A percentile compares a stretch with the other conserved stretches of the same genome.
Conservation (phyloP, 2,888 invertebrate genomes). For the Bhutanitis thaidina region DNA sequence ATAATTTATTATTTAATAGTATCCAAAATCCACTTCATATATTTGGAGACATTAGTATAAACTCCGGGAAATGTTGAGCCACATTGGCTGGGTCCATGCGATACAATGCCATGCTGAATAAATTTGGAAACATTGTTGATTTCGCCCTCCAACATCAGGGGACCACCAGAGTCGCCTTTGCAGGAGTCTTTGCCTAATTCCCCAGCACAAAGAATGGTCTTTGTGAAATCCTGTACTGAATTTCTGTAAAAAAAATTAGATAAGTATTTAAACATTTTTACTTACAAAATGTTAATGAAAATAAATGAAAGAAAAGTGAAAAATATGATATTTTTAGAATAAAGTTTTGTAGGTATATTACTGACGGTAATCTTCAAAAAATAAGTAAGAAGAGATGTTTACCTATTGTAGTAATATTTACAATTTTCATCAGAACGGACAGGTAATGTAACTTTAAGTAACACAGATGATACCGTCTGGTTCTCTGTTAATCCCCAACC, state of each 20-base stretch:
- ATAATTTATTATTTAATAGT: constrained; percentile 27
- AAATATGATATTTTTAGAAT: too few species aligned
- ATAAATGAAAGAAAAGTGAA: too few species aligned
- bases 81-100: constrained; percentile 30
- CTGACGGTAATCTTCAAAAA: too few species aligned
- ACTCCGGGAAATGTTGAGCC: constrained; percentile 54
- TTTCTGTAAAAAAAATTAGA: background rate
- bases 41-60: constrained; percentile 55
- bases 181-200: constrained; percentile 78
- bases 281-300: too few species aligned
- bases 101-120: constrained; percentile 38
- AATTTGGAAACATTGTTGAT: constrained; percentile 20
- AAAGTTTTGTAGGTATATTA: too few species aligned
- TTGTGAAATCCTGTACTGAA: background rate
- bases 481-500: constrained; percentile 32
- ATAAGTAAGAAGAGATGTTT: background rate
- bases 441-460: constrained; percentile 24
- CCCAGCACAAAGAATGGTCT: constrained; percentile 37
- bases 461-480: constrained; percentile 8
- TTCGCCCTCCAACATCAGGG: constrained; percentile 56
- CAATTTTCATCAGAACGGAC: constrained; percentile 19
- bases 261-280: too few species aligned
- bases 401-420: constrained; percentile 17
- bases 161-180: constrained; percentile 83
- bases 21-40: constrained; percentile 53